Evolutionary conservation across 2,888 invertebrate genomes (phyloP), one percentile per base, ranked within the genome.

Genomic region (Melipona beecheii): DNA sequence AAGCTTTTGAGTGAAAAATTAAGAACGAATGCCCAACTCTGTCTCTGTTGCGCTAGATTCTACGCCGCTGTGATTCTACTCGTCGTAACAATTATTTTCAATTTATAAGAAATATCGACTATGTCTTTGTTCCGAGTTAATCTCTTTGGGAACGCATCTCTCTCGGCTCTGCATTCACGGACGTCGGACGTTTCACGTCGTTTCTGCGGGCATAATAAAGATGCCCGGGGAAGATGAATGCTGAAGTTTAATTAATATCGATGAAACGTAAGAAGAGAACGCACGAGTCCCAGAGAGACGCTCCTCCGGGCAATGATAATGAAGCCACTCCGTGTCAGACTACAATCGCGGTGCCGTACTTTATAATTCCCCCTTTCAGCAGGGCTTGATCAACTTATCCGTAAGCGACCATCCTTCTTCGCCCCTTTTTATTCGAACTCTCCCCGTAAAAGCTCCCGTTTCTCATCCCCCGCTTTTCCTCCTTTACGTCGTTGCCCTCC

Each of bases 241-340:
- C 73, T 43, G 66, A 75, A 72, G 56, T 72, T 78, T 84, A 84
- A 84, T 84, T 85, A 85, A 76, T 79, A 83, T 77, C 84, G 84
- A 75, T 69, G 84, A 80, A 85, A 84, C 68, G 75, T 68, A 80
- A 76, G 75, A 80, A 84, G 73, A 50, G 24, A 75, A 49, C 52
- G 52, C 62, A 36, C 58, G 49, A 69, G 58, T 64, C 71, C n/a
- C 58, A 58, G 66, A 49, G 31, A 52, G 21, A 21, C 36, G 15
- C 19, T 27, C 82, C 86, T 64, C 64, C 43, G 60, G 79, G 86
- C 86, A 52, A 86, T 86, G 86, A 75, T 86, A 86, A 86, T 82
- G 79, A 86, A 82, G 83, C 65, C 82, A 75, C 73, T 65, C 11
- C 56, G 69, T 56, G 83, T 73, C 73, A 56, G 64, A 77, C 69